Evolutionary conservation across 2,888 invertebrate genomes (phyloP).

Genomic region (Callinectes sapidus): DNA sequence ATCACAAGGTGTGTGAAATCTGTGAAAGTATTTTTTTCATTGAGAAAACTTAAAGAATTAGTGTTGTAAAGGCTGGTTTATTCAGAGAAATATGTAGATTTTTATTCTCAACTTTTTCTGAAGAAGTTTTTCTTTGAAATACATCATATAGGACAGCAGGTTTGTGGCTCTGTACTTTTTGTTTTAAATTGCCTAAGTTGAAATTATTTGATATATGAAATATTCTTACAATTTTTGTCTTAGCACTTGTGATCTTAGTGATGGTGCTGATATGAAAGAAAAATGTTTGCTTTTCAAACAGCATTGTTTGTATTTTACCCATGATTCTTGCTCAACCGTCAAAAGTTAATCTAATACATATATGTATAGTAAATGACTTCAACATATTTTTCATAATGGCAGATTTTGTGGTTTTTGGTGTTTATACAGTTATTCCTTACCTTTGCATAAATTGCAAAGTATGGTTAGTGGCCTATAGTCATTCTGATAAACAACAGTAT

Average conservation of each 20-base stretch:
- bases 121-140: not conserved
- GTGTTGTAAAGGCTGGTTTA: not conserved
- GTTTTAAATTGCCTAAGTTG: not conserved
- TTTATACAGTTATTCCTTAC: not conserved
- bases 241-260: not conserved
- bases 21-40: not conserved
- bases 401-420: not conserved
- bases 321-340: not conserved
- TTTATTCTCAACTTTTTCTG: not conserved
- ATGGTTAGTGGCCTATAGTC: not conserved
- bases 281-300: not conserved
- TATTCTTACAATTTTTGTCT: not conserved
- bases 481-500: too few species aligned
- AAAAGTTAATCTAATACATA: not conserved
- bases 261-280: conserved; percentile 15
- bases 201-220: not conserved
- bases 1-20: not conserved
- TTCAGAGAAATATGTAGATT: not conserved
- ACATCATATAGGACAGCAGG: not conserved
- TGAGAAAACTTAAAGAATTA: not conserved
- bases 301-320: not conserved
- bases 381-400: not conserved
- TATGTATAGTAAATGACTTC: not conserved
- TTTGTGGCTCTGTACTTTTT: not conserved
- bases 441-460: not conserved